These are phyloP conservation scores for Pseudochirops cupreus DNA, from an alignment of 2,797 vertebrate genomes.

Conservation along the genomic window DNA sequence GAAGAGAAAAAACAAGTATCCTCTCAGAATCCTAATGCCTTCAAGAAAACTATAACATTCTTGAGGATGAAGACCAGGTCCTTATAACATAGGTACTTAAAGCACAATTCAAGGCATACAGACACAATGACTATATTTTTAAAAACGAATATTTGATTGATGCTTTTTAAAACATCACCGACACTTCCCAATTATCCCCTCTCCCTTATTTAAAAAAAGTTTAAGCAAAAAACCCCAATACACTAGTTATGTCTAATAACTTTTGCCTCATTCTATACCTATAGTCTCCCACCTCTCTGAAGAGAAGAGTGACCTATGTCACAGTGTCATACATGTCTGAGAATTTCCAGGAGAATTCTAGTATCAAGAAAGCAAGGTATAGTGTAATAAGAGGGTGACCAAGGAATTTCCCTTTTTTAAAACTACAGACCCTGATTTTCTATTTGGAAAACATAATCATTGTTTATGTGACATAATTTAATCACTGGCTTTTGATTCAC, in stretches of 20 bases:
- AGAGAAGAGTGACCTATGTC: background rate
- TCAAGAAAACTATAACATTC: background rate
- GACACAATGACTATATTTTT: background rate
- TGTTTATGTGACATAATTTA: background rate
- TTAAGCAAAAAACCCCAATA: background rate
- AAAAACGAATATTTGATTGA: background rate
- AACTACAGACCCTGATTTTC: background rate
- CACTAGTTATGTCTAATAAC: background rate
- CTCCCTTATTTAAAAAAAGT: background rate
- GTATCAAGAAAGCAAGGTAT: background rate
- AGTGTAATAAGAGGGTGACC: background rate
- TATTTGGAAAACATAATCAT: background rate
- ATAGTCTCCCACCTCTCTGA: background rate
- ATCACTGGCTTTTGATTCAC: background rate
- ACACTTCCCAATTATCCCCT: background rate
- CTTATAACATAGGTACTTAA: background rate
- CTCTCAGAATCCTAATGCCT: background rate
- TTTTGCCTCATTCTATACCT: background rate
- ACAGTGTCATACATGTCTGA: background rate
- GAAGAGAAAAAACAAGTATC: background rate
- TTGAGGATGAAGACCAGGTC: slow-evolving; percentile 22
- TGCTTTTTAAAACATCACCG: background rate
- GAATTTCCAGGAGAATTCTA: background rate
- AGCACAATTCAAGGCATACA: background rate
- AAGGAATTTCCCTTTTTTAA: background rate